phyloP scores from a whole-genome alignment of 2,888 invertebrate species.

The Drosophila birchii region DNA sequence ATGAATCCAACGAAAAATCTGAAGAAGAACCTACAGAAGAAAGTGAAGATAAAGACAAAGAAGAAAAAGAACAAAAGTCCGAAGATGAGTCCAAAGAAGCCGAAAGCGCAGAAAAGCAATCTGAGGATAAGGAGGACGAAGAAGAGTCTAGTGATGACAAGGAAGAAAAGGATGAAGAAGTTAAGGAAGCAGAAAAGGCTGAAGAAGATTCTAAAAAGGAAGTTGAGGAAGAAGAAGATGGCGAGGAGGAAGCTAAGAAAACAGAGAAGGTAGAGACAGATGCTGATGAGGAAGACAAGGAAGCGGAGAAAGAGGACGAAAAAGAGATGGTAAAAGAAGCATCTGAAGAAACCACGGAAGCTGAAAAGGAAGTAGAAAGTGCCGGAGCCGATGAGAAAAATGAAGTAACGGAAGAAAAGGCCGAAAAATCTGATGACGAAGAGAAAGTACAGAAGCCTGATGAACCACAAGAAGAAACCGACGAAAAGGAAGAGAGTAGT shows the following conservation, averaged over 20 bases:
- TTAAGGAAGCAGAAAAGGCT: neutral
- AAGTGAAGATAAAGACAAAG: conserved; percentile 23
- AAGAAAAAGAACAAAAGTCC: conserved; percentile 15
- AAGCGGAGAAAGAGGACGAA: conserved; percentile 1
- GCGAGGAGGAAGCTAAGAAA: neutral
- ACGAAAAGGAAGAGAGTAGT: conserved; percentile 2
- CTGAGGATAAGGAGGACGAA: neutral
- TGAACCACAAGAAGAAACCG: conserved; percentile 2
- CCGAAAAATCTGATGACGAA: neutral
- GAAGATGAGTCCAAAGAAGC: conserved; percentile 23
- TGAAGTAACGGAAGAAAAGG: conserved; percentile 9
- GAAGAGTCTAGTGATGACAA: conserved; percentile 15
- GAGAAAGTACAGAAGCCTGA: conserved; percentile 9
- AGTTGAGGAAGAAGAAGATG: conserved; percentile 21
- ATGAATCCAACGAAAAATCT: neutral
- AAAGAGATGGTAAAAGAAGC: neutral
- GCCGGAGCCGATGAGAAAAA: neutral
- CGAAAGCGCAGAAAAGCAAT: neutral
- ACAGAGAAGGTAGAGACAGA: neutral
- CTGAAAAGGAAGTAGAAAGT: neutral
- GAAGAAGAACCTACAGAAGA: conserved; percentile 5
- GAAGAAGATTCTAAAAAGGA: conserved; percentile 1
- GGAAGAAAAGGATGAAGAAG: neutral
- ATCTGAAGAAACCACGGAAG: conserved; percentile 9
- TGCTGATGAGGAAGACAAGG: neutral